phyloP scores from a whole-genome alignment of 2,797 vertebrate species.

The Lacerta bilineata region DNA sequence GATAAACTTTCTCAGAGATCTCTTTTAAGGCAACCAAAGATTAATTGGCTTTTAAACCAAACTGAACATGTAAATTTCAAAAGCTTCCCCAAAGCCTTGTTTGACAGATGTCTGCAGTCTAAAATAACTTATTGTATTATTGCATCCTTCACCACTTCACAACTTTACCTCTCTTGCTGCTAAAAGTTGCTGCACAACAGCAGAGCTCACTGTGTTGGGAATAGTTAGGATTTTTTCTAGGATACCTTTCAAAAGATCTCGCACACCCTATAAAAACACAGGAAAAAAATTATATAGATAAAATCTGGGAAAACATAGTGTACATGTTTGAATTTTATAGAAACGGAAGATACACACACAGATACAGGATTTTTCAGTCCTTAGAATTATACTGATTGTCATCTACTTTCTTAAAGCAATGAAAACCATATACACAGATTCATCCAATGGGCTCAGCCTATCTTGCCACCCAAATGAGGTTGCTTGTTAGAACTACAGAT shows the following conservation, averaged over 20 bases:
- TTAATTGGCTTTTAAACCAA: background rate
- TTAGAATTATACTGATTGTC: background rate
- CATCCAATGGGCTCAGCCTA: background rate
- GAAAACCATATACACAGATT: background rate
- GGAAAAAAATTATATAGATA: slow-evolving; percentile 13
- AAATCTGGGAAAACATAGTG: background rate
- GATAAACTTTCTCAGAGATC: background rate
- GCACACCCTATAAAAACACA: slow-evolving; percentile 86
- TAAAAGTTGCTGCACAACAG: slow-evolving; percentile 95
- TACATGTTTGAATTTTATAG: background rate
- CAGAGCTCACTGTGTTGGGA: slow-evolving; percentile 95
- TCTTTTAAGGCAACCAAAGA: background rate
- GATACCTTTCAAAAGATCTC: slow-evolving; percentile 93
- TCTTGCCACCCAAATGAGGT: background rate
- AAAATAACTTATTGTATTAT: background rate
- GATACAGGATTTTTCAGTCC: background rate
- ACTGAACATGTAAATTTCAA: background rate
- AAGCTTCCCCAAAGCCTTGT: background rate
- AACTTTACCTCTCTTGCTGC: slow-evolving; percentile 90
- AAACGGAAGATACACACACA: background rate
- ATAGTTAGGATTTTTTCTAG: slow-evolving; percentile 97
- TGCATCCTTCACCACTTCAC: background rate
- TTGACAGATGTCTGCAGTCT: background rate
- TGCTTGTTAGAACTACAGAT: background rate
- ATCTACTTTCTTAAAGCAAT: background rate